Conservation (phyloP, 2,113 vertebrate species). For the Serilophus lunatus region DNA sequence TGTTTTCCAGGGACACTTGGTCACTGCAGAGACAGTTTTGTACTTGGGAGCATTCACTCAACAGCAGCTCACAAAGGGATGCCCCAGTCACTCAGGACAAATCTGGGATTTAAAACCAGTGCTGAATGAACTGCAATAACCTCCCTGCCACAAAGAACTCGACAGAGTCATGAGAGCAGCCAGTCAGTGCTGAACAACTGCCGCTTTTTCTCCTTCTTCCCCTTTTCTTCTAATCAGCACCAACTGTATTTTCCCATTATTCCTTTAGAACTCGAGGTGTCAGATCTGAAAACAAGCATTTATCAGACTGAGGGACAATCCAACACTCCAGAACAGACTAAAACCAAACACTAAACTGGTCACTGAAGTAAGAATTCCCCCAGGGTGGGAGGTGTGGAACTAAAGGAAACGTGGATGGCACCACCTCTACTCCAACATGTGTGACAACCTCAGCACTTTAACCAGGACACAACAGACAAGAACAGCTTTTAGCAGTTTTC, state of each 20-base stretch:
- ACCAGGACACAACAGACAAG: neutral
- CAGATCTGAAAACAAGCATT: neutral
- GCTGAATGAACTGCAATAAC: conserved; percentile 46
- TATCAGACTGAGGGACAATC: neutral
- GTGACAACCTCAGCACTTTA: neutral
- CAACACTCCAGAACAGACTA: neutral
- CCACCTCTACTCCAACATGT: neutral
- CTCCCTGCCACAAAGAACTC: neutral
- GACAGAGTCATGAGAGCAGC: neutral
- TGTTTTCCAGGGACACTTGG: neutral
- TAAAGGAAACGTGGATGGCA: neutral
- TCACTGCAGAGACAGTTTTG: neutral
- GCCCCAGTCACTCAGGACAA: neutral
- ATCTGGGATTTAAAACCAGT: neutral
- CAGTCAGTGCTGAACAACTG: neutral
- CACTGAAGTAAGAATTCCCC: neutral
- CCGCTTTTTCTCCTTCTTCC: neutral
- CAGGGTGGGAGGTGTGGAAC: neutral
- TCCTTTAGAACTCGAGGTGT: neutral
- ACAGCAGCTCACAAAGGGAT: neutral
- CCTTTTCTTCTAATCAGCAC: neutral
- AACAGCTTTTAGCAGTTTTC: neutral
- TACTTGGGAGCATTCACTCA: neutral
- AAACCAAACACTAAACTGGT: neutral
- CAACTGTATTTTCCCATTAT: neutral